A percentile compares a stretch with the other conserved stretches of the same genome.
Conservation (phyloP, 2,113 vertebrate species). For the Ctenodactylus gundi region DNA sequence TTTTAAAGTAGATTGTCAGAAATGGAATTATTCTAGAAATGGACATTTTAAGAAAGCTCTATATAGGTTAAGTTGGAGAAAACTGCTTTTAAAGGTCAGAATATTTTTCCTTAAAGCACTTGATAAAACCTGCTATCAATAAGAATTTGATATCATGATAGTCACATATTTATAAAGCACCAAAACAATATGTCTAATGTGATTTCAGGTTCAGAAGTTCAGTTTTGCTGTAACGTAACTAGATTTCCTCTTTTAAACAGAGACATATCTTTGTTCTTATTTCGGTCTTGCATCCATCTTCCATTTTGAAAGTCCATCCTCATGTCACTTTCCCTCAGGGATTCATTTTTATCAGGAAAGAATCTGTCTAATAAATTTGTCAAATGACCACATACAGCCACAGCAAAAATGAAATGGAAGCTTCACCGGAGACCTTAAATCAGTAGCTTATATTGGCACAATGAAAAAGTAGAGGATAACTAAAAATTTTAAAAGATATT, state of each 20-base stretch:
- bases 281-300: background rate
- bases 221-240: background rate
- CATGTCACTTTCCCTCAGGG: background rate
- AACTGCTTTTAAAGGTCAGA: background rate
- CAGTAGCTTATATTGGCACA: background rate
- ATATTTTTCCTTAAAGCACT: background rate
- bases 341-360: conserved; percentile 20
- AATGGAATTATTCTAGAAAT: background rate
- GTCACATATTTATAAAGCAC: background rate
- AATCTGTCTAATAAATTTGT: background rate
- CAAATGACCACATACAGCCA: no score
- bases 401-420: background rate
- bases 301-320: background rate
- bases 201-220: conserved; percentile 9
- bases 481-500: no score
- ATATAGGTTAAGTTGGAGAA: background rate
- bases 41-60: background rate
- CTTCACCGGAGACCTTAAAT: background rate
- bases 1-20: background rate
- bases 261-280: background rate
- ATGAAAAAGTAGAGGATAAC: background rate
- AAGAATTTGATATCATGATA: background rate
- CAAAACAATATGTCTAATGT: background rate
- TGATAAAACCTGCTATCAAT: background rate
- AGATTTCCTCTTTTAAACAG: background rate